Evolutionary conservation across 2,113 vertebrate species (phyloP), one percentile per base, ranked within the genome.

Genomic region (Pseudopodoces humilis): DNA sequence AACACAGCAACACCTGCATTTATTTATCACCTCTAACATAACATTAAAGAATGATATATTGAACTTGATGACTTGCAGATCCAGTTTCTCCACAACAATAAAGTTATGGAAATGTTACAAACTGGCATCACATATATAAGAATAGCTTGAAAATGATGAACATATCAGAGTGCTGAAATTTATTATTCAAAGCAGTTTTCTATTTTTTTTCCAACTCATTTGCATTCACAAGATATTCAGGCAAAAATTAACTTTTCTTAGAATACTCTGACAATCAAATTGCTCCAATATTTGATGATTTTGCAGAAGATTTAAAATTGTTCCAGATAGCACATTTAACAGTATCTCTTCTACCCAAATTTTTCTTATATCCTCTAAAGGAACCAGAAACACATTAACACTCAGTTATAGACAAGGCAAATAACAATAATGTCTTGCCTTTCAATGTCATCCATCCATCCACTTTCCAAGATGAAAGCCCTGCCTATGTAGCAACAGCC

Each of bases 131-230:
- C 46, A 58, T 30, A 13, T 4, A 53, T 56, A 47, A 70, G 41
- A 58, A 76, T 3, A 87, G 49, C 17, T 25, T 60, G 59, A 25
- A 69, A 88, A 58, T 9, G 25, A 85, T 18, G 71, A 92, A 65
- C 68, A 86, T 53, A 89, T 41, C 53, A 3, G 21, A 87, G 53
- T 27, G 37, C 37, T 43, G 35, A 47, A 23, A 95, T 68, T 69
- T 67, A 88, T 58, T 80, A 93, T 13, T 88, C 46, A 58, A 72
- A 70, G 41, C 37, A 19, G 31, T 35, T 44, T 56, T 65, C 78
- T 80, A 41, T 13, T 89, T 87, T 94, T 94, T 88, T 88, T 49
- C 71, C 58, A 70, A 53, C 21, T 90, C 59, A 90, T 92, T 69
- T 85, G 50, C 70, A 96, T 62, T 49, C 62, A 11, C 37, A 85